Base-by-base conservation (phyloP, 2,888 invertebrate genomes). In the Heliconius sara region DNA sequence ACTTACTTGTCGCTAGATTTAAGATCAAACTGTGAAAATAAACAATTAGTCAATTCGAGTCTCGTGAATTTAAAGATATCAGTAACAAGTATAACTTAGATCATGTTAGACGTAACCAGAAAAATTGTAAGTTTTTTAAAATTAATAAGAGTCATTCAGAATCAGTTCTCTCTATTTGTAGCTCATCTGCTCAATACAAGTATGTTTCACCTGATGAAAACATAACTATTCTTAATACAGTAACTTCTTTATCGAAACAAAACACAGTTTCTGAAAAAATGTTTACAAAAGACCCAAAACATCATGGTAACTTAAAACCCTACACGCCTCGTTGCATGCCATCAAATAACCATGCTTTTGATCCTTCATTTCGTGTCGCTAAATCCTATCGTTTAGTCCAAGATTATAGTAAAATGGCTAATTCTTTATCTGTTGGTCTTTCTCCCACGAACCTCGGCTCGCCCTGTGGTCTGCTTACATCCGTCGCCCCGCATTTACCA, bases 391-490 rank as follows among this genome's bases (percentile, higher is more conserved):
- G 91, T 89, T 88, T 93, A 91, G 90, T 91, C 87, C 87, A 88
- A 87, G 90, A 93, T 86, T 89, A 90, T 87, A 94, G 94, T 93
- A 92, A 90, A 91, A 92, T 95, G 91, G 95, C 96, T 96, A 96
- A 96, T 95, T 95, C 93, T 95, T 86, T 95, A 95, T 94, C 90
- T 93, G 88, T 92, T 93, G 93, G 93, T 94, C 91, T 95, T 87
- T 96, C 96, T 96, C 95, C 96, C 93, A 91, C 96, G 88, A 92
- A 91, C 88, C 91, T 89, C 89, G 94, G 91, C 92, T 93, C 94
- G 91, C 89, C 90, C 88, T 92, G 91, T 90, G 92, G 92, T 89
- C 93, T 88, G 90, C 92, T 91, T 91, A 88, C 91, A 93, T 91
- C 94, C 86, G 93, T 89, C 88, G 91, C 91, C 85, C 88, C 93